These are phyloP conservation scores for Diceros bicornis DNA, from an alignment of 2,797 vertebrate genomes.

Conservation along the genomic window DNA sequence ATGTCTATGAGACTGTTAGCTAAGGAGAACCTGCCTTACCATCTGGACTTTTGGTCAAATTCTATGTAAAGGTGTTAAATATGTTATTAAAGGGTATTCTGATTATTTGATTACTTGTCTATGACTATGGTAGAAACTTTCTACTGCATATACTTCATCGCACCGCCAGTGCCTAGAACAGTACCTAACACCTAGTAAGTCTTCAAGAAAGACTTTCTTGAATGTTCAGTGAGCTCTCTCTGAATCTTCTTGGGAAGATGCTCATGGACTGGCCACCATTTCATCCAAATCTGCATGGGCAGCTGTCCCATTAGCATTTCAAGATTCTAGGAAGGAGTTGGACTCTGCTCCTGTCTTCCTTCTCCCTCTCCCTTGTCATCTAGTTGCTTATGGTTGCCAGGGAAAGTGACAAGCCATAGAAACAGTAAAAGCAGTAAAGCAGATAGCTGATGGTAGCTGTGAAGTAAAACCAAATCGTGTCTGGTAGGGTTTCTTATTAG, in stretches of 20 bases:
- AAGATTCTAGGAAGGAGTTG: background rate
- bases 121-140: background rate
- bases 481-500: background rate
- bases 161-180: background rate
- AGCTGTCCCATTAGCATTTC: background rate
- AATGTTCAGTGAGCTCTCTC: background rate
- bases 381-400: background rate
- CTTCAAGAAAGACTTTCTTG: background rate
- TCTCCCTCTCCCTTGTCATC: background rate
- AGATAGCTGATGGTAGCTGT: background rate
- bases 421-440: background rate
- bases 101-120: background rate
- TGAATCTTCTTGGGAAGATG: background rate
- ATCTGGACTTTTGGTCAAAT: background rate
- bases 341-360: background rate
- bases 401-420: background rate
- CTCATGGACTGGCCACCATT: background rate
- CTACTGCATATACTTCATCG: background rate
- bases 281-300: background rate
- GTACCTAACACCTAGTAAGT: background rate
- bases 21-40: background rate
- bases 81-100: background rate
- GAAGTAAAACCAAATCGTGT: background rate
- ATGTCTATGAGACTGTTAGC: background rate
- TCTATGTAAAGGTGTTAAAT: background rate